A percentile compares a stretch with the other conserved stretches of the same genome.
These are phyloP conservation scores for Eupithecia exiguata DNA, from an alignment of 2,888 invertebrate species.

Conservation along the genomic window DNA sequence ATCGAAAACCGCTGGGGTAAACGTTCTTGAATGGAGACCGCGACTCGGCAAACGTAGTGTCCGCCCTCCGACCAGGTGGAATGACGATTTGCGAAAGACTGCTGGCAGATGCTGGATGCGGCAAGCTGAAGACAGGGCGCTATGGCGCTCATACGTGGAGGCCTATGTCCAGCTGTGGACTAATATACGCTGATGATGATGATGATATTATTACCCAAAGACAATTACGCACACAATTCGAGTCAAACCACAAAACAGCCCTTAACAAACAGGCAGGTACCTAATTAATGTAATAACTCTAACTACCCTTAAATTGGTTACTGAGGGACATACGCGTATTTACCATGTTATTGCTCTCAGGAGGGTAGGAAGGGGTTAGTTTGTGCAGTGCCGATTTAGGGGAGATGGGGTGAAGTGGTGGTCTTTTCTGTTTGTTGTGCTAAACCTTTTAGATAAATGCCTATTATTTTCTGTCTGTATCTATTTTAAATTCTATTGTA, in stretches of 20 bases:
- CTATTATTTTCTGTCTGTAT: too few relatives aligned
- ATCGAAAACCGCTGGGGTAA: too few relatives aligned
- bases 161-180: not conserved
- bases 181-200: not conserved
- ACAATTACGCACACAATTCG: slow-evolving; percentile 4
- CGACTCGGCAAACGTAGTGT: too few relatives aligned
- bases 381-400: not conserved
- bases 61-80: too few relatives aligned
- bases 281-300: slow-evolving; percentile 17
- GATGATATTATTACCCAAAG: not conserved
- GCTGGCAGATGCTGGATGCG: too few relatives aligned
- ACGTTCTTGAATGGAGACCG: too few relatives aligned
- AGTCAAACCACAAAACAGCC: slow-evolving; percentile 8
- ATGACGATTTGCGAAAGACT: too few relatives aligned
- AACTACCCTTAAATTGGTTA: slow-evolving; percentile 19
- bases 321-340: slow-evolving; percentile 1
- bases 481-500: too few relatives aligned
- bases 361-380: slow-evolving; percentile 8
- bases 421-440: not conserved
- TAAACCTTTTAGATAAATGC: not conserved
- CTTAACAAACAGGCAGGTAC: slow-evolving; percentile 1
- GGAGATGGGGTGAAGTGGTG: not conserved
- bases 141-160: too few relatives aligned
- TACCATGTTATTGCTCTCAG: slow-evolving; percentile 15
- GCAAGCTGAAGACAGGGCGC: too few relatives aligned